Base-by-base conservation (phyloP, 2,113 vertebrate genomes). In the Cyanoramphus novaezelandiae region DNA sequence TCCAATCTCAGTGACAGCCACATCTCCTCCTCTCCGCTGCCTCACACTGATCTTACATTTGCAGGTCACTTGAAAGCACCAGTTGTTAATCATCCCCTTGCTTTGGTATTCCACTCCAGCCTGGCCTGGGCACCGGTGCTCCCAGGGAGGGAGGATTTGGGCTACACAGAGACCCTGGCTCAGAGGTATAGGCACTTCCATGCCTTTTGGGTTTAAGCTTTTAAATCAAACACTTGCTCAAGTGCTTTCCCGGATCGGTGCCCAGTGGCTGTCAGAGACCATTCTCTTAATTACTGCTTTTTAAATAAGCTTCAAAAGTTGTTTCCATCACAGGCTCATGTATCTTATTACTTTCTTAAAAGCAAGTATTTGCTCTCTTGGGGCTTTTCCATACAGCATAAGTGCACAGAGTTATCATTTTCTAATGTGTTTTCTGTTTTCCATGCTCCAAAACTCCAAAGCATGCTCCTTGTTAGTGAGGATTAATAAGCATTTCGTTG, bases 1-100 rank as follows among this genome's bases (percentile, higher is more conserved):
- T 43, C 91, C 94, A 92, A 88, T 95, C 95, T 92, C 86, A 13
- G 77, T 93, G 92, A 93, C 94, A 95, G 85, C 88, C 90, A n/a
- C 49, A 33, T 71, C 72, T 52, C 55, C 91, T 96, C 49, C 86
- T 97, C 84, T 43, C 29, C 2, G 0, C 65, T 84, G 63, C 28
- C 88, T 35, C 0, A 1, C 76, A n/a, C 62, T 5, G 15, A 88
- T 71, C 82, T 46, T 7, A 55, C 57, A 4, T 78, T 74, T 62
- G 84, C 37, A 31, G 80, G 82, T 89, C 84, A 59, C 83, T 60
- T 43, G 6, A 47, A 92, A 95, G 59, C 93, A 47, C 28, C 29
- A 11, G n/a, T 60, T 71, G 82, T 91, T 82, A 75, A 97, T 87
- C 91, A 49, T 20, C 24, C 17, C 24, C 49, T 27, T 44, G 72